Percentiles rank a stretch among this genome's conserved stretches.
These are phyloP conservation scores for Lamprologus tigripictilis DNA, from an alignment of 2,113 vertebrate genomes.

Conservation along the genomic window DNA sequence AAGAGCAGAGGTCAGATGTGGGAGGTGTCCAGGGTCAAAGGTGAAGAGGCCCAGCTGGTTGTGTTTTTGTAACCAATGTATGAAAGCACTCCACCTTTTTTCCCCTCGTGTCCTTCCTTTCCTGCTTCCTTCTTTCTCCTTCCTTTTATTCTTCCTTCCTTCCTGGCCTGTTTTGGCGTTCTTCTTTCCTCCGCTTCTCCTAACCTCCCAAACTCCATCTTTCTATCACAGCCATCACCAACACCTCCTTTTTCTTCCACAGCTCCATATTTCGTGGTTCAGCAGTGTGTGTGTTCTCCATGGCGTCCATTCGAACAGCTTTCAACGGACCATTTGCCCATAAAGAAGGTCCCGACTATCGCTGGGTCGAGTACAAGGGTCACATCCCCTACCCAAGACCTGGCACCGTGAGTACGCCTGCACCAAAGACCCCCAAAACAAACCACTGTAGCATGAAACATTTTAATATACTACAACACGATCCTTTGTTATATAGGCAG, in stretches of 20 bases:
- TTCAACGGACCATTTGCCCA: constrained; percentile 83
- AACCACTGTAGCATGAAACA: not conserved
- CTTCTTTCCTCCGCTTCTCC: not conserved
- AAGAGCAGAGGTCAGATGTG: not conserved
- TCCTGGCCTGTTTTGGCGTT: not conserved
- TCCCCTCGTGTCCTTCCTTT: not conserved
- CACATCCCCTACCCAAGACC: constrained; percentile 81
- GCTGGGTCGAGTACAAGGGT: constrained; percentile 81
- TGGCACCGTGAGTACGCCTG: constrained; percentile 69
- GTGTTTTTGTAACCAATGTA: constrained; percentile 51
- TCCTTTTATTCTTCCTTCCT: not conserved
- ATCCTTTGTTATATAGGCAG: not conserved
- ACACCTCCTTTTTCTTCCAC: not conserved
- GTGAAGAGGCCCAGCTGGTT: constrained; percentile 30
- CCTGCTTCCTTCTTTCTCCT: not conserved
- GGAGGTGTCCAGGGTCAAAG: constrained; percentile 30
- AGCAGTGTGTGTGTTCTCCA: constrained; percentile 76
- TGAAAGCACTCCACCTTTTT: not conserved
- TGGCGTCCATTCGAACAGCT: constrained; percentile 76
- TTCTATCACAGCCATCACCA: not conserved
- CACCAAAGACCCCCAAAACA: fast-evolving
- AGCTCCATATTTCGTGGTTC: constrained; percentile 78
- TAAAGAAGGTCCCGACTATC: constrained; percentile 77
- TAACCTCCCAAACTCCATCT: not conserved
- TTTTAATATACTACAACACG: not conserved